Evolutionary conservation across 2,888 invertebrate species (phyloP).

Genomic region (Allygus modestus): DNA sequence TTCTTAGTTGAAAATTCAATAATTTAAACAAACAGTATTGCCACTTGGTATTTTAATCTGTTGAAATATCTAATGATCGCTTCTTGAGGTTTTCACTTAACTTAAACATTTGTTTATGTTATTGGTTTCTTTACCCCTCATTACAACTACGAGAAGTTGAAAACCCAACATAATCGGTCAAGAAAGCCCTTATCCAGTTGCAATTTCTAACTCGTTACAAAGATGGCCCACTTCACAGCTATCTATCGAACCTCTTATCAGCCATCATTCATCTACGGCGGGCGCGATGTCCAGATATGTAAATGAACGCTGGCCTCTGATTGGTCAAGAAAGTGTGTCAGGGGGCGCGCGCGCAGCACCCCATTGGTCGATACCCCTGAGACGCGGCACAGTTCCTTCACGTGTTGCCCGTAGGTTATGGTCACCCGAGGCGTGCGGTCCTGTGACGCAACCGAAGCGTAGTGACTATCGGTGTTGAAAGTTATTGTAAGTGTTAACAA

Average conservation of each 20-base stretch:
- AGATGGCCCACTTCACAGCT: neutral
- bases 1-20: no score
- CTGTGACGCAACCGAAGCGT: neutral
- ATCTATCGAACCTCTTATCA: neutral
- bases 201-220: neutral
- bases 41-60: no score
- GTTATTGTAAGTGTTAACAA: no score
- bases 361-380: neutral
- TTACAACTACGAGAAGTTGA: no score
- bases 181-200: no score
- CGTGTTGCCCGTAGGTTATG: slow-evolving; percentile 51
- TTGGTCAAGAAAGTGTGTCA: slow-evolving; percentile 57
- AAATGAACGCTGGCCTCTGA: slow-evolving; percentile 7
- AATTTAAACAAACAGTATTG: no score
- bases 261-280: slow-evolving; percentile 10
- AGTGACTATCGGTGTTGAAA: neutral
- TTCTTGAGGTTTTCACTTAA: no score
- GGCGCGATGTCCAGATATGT: slow-evolving; percentile 47
- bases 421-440: neutral
- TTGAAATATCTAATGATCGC: no score
- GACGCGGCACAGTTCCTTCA: slow-evolving; percentile 39
- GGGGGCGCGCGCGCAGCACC: slow-evolving; percentile 32
- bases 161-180: no score
- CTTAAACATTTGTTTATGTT: no score
- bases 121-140: no score